phyloP scores from a whole-genome alignment of 2,113 vertebrate genomes.

The Pseudorasbora parva region DNA sequence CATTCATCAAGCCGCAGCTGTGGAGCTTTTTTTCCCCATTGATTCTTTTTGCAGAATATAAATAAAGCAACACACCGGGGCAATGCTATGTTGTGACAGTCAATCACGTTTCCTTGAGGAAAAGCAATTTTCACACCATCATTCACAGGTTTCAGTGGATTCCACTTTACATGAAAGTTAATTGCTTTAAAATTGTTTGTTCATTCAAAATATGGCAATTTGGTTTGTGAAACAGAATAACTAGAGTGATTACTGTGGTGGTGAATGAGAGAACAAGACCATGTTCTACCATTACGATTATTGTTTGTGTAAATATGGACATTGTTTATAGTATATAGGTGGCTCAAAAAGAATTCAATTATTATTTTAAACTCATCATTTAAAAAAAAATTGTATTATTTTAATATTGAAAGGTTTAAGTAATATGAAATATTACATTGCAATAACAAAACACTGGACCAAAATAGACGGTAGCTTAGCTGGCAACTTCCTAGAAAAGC shows the following conservation, averaged over 20 bases:
- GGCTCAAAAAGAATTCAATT: neutral
- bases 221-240: conserved; percentile 3
- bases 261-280: neutral
- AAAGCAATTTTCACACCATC: conserved; percentile 36
- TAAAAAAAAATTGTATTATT: no score
- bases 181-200: conserved; percentile 17
- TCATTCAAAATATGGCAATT: conserved; percentile 23
- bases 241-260: neutral
- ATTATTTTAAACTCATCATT: no score
- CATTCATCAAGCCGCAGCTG: neutral
- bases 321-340: neutral
- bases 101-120: conserved; percentile 24
- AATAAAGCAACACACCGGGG: neutral
- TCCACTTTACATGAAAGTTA: conserved; percentile 3
- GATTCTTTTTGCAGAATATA: neutral
- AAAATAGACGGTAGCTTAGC: no score
- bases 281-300: neutral
- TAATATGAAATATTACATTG: no score
- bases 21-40: neutral
- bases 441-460: no score
- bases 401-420: no score
- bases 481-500: no score
- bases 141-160: neutral
- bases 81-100: neutral
- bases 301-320: conserved; percentile 4